Evolutionary conservation across 2,888 invertebrate species (phyloP), one percentile per base, ranked within the genome.

Genomic region (Abrostola triplasia): DNA sequence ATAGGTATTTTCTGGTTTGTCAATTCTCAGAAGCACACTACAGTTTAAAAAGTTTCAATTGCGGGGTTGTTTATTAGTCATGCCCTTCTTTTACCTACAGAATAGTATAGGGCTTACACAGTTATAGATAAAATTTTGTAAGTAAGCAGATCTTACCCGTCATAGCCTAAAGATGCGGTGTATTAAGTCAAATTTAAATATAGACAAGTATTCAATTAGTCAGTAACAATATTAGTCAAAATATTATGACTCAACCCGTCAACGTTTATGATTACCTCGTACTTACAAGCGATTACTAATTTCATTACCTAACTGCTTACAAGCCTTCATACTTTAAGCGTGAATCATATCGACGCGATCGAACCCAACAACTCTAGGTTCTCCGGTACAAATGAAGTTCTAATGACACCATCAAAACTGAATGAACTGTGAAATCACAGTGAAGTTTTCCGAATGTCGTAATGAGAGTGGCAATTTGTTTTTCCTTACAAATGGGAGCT

Each of bases 381-480:
- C 54, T n/a, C 42, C 9, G 37, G 12, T 66, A 79, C 64, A 77
- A 78, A 81, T 70, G 67, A 77, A 77, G 79, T 83, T 83, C 85
- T 87, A 88, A 89, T 88, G 84, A 85, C 84, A 85, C 78, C 78
- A 83, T 85, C 84, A 85, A 85, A 86, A 88, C 84, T 83, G 86
- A 88, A 89, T 89, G 89, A 84, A 81, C 85, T 86, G 89, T 89
- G 85, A 90, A 90, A 90, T 90, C 86, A 84, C 84, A 79, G 83
- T 75, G 83, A 86, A 88, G 85, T 89, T 90, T 88, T 88, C 86
- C 85, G 82, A 87, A 88, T 88, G 87, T 85, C 83, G 87, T 91
- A 90, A 90, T 90, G 90, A 91, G 87, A 83, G 82, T 80, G 86
- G 87, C 89, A 88, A 91, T 90, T 90, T 90, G 90, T 90, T 90